phyloP scores from a whole-genome alignment of 2,888 invertebrate genomes.

The Plagiodera versicolora region DNA sequence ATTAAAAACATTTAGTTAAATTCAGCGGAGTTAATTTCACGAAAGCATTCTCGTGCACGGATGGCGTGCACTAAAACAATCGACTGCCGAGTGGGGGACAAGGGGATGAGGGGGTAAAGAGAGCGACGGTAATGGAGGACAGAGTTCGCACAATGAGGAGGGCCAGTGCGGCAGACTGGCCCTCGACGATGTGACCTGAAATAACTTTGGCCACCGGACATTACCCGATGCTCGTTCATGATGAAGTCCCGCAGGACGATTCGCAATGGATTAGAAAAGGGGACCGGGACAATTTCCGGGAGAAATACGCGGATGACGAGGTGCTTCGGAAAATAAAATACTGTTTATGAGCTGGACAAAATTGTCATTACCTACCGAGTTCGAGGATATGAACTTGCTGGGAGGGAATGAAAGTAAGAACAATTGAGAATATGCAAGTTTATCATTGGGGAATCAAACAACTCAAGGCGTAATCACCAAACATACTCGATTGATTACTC shows the following conservation, averaged over 20 bases:
- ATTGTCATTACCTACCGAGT: too few species aligned
- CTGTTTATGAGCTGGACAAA: too few species aligned
- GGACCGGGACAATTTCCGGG: neutral
- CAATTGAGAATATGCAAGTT: too few species aligned
- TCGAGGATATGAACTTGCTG: too few species aligned
- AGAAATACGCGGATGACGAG: neutral
- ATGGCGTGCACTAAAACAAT: constrained; percentile 12
- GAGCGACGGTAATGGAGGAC: constrained; percentile 1
- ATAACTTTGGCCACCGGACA: constrained; percentile 18
- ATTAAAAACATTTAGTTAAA: constrained; percentile 14
- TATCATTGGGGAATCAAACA: too few species aligned
- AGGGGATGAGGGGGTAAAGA: neutral
- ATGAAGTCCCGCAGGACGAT: neutral
- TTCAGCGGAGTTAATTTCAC: constrained; percentile 8
- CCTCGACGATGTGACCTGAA: constrained; percentile 16
- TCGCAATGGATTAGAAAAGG: neutral
- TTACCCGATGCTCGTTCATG: constrained; percentile 2
- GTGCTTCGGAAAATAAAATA: too few species aligned
- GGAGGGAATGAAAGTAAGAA: too few species aligned
- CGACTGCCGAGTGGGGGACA: neutral
- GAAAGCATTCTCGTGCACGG: neutral
- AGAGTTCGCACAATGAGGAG: constrained; percentile 12
- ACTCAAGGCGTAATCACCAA: too few species aligned
- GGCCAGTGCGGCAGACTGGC: constrained; percentile 11
- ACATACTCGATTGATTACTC: too few species aligned